Conservation (phyloP, 2,888 invertebrate species). For the Agrilus mali region DNA sequence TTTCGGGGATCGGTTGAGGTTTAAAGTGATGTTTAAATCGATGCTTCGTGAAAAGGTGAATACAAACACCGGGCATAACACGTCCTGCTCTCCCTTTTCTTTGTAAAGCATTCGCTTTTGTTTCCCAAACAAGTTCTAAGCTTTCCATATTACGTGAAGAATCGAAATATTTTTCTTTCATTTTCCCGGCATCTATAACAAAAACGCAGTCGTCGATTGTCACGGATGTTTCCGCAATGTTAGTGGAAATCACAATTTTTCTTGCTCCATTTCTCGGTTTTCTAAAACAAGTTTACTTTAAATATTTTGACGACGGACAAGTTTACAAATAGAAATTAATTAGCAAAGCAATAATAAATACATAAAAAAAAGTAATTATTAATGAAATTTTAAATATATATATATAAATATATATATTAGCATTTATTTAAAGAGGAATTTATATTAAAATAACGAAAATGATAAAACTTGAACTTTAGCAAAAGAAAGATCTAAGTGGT, state of each 20-base stretch:
- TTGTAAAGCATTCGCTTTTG: constrained; percentile 80
- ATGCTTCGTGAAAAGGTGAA: constrained; percentile 73
- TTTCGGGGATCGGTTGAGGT: constrained; percentile 75
- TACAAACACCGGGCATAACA: constrained; percentile 76
- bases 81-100: constrained; percentile 84
- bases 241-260: constrained; percentile 83
- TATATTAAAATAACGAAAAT: too few relatives aligned
- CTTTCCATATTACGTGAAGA: constrained; percentile 80
- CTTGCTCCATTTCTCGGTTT: constrained; percentile 57
- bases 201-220: constrained; percentile 94
- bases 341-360: too few relatives aligned
- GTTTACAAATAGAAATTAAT: too few relatives aligned
- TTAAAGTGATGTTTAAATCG: constrained; percentile 52
- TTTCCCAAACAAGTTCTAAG: constrained; percentile 80
- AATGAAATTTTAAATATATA: constrained; percentile 1
- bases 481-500: constrained; percentile 12
- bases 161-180: constrained; percentile 80
- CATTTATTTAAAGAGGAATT: too few relatives aligned
- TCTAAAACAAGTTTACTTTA: constrained; percentile 32
- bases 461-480: not conserved
- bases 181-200: constrained; percentile 83
- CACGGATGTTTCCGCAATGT: constrained; percentile 91
- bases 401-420: constrained; percentile 1
- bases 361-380: too few relatives aligned
- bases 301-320: not conserved